These are phyloP conservation scores for Agrenia bidenticulata DNA, from an alignment of 2,888 invertebrate species.

Conservation along the genomic window DNA sequence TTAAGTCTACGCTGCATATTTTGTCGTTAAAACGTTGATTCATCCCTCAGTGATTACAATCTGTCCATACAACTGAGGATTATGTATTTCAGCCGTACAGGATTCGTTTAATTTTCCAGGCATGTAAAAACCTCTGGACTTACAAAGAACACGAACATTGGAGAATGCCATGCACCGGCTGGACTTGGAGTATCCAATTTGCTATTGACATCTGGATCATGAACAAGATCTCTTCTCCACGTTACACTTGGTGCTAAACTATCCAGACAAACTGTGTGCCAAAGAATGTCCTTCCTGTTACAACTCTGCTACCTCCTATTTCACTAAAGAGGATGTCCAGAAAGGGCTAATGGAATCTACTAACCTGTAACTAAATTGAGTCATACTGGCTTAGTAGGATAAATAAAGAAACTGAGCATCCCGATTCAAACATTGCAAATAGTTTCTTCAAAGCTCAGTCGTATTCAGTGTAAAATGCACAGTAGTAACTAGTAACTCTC, in stretches of 20 bases:
- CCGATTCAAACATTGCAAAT: background rate
- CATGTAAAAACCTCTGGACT: background rate
- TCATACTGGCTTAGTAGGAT: too few relatives aligned
- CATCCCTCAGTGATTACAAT: too few relatives aligned
- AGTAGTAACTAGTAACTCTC: conserved; percentile 7
- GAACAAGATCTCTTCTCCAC: conserved; percentile 1
- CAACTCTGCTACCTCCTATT: too few relatives aligned
- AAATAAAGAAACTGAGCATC: too few relatives aligned
- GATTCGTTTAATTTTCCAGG: background rate
- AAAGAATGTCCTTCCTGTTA: background rate
- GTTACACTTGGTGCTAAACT: conserved; percentile 1
- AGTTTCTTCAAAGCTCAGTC: background rate
- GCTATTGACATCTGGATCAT: conserved; percentile 11
- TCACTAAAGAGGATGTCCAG: too few relatives aligned
- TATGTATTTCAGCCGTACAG: too few relatives aligned
- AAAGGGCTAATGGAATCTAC: too few relatives aligned
- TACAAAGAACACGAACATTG: background rate
- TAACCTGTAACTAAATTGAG: too few relatives aligned
- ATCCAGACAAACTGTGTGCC: background rate
- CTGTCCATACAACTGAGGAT: too few relatives aligned
- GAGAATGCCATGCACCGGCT: background rate
- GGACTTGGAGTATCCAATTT: conserved; percentile 5
- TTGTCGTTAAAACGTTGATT: too few relatives aligned
- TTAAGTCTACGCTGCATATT: too few relatives aligned
- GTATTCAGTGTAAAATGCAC: background rate